Evolutionary conservation across 2,797 vertebrate genomes (phyloP).

Genomic region (Heteromormyrus szaboi): DNA sequence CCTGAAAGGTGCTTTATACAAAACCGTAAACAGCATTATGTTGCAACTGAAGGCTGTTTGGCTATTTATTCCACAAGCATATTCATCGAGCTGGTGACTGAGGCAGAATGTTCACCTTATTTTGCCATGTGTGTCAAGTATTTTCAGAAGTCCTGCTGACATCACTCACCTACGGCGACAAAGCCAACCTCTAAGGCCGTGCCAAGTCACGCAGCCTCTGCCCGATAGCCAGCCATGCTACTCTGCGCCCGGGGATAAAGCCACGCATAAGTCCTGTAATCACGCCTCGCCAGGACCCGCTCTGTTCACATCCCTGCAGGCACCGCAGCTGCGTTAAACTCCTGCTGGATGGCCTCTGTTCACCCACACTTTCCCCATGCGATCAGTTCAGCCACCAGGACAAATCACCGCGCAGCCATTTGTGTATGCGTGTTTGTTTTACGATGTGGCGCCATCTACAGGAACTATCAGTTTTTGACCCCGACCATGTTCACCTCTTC

Average conservation of each 20-base stretch:
- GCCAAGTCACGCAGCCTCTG: not conserved
- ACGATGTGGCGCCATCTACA: not conserved
- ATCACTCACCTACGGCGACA: not conserved
- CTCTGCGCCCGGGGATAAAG: not conserved
- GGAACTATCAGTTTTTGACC: not conserved
- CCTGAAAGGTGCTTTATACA: not conserved
- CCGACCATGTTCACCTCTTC: not conserved
- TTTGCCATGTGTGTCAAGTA: not conserved
- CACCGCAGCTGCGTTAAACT: not conserved
- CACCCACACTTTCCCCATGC: not conserved
- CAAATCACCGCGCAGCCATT: not conserved
- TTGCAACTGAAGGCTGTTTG: not conserved
- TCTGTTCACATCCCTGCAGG: not conserved
- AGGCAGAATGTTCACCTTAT: not conserved
- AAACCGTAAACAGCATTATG: not conserved
- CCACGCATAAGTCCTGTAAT: not conserved
- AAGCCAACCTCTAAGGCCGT: not conserved
- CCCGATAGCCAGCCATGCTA: not conserved
- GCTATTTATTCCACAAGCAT: not conserved
- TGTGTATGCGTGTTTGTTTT: not conserved
- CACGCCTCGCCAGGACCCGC: not conserved
- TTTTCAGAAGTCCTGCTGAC: not conserved
- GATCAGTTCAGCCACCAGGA: not conserved
- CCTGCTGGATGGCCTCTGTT: not conserved
- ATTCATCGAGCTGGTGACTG: not conserved